Evolutionary conservation across 2,888 invertebrate genomes (phyloP).

Genomic region (Diadegma fenestrale): DNA sequence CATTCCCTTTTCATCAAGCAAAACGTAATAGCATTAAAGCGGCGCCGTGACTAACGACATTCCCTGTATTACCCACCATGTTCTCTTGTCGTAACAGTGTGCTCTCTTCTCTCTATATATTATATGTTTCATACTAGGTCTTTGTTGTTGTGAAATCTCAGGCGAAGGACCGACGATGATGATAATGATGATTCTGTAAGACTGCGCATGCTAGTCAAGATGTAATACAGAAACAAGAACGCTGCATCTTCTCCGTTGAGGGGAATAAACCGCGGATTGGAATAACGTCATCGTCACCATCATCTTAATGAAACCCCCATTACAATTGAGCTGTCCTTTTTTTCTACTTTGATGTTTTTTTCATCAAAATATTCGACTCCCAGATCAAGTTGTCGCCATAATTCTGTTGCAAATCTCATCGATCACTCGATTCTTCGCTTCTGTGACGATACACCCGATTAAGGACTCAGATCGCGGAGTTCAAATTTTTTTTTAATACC

Average conservation of each 20-base stretch:
- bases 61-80: constrained; percentile 69
- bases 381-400: neutral
- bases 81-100: constrained; percentile 55
- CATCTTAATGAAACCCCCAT: constrained; percentile 45
- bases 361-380: neutral
- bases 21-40: constrained; percentile 73
- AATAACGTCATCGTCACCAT: constrained; percentile 48
- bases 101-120: constrained; percentile 52
- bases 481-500: too few species aligned
- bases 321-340: constrained; percentile 33
- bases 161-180: constrained; percentile 58
- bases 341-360: neutral
- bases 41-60: constrained; percentile 74
- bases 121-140: constrained; percentile 38
- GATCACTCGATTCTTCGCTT: neutral
- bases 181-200: constrained; percentile 58
- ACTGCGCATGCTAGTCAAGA: constrained; percentile 40
- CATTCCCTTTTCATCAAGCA: constrained; percentile 63
- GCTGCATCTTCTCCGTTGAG: constrained; percentile 16
- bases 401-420: neutral
- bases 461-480: neutral
- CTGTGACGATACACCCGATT: neutral
- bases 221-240: constrained; percentile 28
- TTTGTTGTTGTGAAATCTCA: constrained; percentile 54
- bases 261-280: constrained; percentile 62